Conservation (phyloP, 1,140 invertebrate genomes). For the Prorops nasuta region DNA sequence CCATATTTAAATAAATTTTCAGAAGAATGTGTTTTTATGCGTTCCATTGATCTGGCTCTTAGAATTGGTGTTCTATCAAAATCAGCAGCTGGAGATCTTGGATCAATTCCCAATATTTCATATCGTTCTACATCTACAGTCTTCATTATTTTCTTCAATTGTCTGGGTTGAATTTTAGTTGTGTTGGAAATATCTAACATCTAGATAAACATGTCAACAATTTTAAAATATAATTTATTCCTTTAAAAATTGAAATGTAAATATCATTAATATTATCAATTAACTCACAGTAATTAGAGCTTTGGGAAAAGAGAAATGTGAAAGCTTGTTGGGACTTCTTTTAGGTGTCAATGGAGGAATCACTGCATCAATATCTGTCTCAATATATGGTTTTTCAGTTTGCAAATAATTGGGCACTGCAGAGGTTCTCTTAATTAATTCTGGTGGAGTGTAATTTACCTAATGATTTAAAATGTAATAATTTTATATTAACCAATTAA, state of each 20-base stretch:
- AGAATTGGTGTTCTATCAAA: constrained; percentile 48
- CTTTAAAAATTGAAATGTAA: no score
- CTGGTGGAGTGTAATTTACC: constrained; percentile 28
- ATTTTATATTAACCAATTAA: background rate
- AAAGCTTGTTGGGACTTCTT: no score
- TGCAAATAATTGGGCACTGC: constrained; percentile 41
- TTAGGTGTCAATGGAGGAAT: constrained; percentile 18
- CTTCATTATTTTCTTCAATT: constrained; percentile 12
- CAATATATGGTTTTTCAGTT: constrained; percentile 35
- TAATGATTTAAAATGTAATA: constrained; percentile 21
- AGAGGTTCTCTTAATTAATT: constrained; percentile 14
- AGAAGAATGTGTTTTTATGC: constrained; percentile 16
- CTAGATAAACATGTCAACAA: no score
- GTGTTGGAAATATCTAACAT: no score
- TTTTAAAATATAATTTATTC: no score
- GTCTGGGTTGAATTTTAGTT: constrained; percentile 18
- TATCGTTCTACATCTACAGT: constrained; percentile 21
- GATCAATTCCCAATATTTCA: constrained; percentile 30
- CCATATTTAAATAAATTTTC: constrained; percentile 11
- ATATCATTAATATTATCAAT: no score
- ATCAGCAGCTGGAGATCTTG: constrained; percentile 42
- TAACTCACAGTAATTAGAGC: no score
- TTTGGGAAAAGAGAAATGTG: no score
- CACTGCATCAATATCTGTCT: constrained; percentile 43
- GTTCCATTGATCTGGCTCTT: constrained; percentile 30